Percentiles rank a stretch among this genome's conserved stretches.
Evolutionary conservation across 2,113 vertebrate genomes (phyloP).

Genomic region (Genyomyrus donnyi): DNA sequence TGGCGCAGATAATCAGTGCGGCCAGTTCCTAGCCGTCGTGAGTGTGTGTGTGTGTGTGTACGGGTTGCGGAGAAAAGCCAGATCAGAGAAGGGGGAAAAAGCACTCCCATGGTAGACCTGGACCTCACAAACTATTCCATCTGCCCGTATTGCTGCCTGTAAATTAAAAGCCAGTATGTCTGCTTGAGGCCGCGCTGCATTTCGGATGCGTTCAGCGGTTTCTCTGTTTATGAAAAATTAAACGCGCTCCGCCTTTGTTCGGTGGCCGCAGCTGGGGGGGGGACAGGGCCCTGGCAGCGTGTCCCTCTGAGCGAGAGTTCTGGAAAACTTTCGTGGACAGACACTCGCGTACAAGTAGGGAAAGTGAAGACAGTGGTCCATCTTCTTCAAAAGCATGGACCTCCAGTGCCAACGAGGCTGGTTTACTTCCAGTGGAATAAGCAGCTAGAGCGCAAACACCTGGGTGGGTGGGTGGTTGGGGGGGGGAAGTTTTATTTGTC

Average conservation of each 20-base stretch:
- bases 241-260: constrained; percentile 42
- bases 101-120: constrained; percentile 52
- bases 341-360: background rate
- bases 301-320: constrained; percentile 19
- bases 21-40: background rate
- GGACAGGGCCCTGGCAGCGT: constrained; percentile 29
- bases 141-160: constrained; percentile 55
- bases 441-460: background rate
- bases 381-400: background rate
- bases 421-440: background rate
- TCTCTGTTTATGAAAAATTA: constrained; percentile 61
- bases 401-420: background rate
- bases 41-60: background rate
- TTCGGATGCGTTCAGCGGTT: constrained; percentile 50
- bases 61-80: background rate
- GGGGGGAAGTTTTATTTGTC: background rate
- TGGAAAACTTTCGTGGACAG: background rate
- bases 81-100: background rate
- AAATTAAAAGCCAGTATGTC: constrained; percentile 61
- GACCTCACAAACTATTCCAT: constrained; percentile 57
- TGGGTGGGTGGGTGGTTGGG: background rate
- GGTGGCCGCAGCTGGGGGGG: constrained; percentile 32
- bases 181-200: constrained; percentile 60
- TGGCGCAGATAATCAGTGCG: constrained; percentile 31
- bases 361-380: background rate